Percentiles rank a stretch among this genome's conserved stretches.
Conservation (phyloP, 2,797 vertebrate species). For the Lepilemur septentrionalis region DNA sequence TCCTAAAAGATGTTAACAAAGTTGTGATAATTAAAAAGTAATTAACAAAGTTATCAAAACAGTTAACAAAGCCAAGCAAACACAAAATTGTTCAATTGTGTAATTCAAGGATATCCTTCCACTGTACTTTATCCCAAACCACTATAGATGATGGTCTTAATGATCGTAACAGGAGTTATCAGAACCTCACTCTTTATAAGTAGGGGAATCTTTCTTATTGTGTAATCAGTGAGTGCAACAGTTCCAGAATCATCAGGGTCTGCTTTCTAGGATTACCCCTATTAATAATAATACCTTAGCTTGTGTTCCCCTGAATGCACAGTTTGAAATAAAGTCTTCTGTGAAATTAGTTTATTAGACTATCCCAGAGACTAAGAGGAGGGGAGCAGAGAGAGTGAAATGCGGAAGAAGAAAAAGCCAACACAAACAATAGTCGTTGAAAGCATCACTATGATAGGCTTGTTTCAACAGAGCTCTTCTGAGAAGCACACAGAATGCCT, state of each 20-base stretch:
- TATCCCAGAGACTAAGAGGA: neutral
- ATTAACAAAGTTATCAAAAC: neutral
- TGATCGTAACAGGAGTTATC: neutral
- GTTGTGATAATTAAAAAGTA: neutral
- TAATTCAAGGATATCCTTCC: neutral
- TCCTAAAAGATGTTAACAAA: neutral
- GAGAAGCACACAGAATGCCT: neutral
- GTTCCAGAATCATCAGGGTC: neutral
- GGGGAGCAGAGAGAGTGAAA: neutral
- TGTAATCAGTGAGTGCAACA: neutral
- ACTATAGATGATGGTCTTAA: neutral
- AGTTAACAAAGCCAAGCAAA: neutral
- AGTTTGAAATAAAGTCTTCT: neutral
- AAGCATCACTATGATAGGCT: neutral
- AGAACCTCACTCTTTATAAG: neutral
- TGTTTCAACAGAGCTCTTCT: neutral
- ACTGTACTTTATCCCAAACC: neutral
- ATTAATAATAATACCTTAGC: neutral
- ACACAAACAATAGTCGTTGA: neutral
- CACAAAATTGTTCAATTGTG: neutral
- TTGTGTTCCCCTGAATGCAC: neutral
- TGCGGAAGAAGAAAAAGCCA: neutral
- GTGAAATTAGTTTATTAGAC: neutral
- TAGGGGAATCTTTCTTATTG: neutral
- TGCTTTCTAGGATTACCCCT: neutral